A percentile compares a stretch with the other conserved stretches of the same genome.
Conservation (phyloP, 2,888 invertebrate species). For the Caenorhabditis sinica region DNA sequence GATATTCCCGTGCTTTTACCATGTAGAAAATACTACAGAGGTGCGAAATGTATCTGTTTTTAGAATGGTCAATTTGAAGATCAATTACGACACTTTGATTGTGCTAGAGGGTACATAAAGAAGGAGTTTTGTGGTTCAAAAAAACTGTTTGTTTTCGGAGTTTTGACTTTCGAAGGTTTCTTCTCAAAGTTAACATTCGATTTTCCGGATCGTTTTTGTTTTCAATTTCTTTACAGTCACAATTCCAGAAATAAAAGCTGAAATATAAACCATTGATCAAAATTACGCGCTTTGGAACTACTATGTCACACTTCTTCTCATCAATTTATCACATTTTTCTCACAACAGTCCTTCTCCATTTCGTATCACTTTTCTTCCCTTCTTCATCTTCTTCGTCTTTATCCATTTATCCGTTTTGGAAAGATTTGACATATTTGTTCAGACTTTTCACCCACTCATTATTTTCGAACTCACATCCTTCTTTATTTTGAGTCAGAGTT, state of each 20-base stretch:
- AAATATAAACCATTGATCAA: slow-evolving; percentile 24
- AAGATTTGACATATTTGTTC: slow-evolving; percentile 48
- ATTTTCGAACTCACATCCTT: not conserved
- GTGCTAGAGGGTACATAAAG: not conserved
- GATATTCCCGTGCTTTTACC: not conserved
- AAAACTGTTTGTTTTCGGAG: not conserved
- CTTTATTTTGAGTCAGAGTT: not conserved
- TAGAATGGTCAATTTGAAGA: slow-evolving; percentile 23
- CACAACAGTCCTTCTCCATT: slow-evolving; percentile 12
- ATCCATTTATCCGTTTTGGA: slow-evolving; percentile 22
- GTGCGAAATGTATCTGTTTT: slow-evolving; percentile 22
- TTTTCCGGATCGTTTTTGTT: no score
- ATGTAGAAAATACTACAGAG: not conserved
- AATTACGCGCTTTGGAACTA: slow-evolving; percentile 30
- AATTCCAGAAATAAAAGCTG: not conserved
- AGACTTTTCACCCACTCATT: slow-evolving; percentile 32
- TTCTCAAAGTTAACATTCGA: not conserved
- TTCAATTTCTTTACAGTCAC: no score
- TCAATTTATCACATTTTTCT: slow-evolving; percentile 40
- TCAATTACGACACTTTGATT: slow-evolving; percentile 33
- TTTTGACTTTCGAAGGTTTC: not conserved
- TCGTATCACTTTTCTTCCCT: not conserved
- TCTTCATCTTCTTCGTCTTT: not conserved
- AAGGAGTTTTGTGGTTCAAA: not conserved
- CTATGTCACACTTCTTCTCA: slow-evolving; percentile 30